A percentile compares a stretch with the other conserved stretches of the same genome.
phyloP scores from a whole-genome alignment of 2,113 vertebrate genomes.

The Nyctibius bracteatus region DNA sequence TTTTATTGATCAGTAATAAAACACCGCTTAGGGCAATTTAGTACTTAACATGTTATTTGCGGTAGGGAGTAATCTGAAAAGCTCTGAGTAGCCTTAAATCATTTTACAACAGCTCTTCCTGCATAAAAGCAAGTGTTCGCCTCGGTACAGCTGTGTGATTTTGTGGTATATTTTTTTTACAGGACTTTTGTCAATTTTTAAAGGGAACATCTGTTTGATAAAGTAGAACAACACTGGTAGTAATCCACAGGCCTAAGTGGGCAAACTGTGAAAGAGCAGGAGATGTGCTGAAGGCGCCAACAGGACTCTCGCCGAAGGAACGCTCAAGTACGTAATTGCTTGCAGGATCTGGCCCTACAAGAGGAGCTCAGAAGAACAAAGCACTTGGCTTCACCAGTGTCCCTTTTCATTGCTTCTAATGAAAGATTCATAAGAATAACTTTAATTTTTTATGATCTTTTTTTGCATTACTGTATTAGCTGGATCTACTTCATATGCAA shows the following conservation, averaged over 20 bases:
- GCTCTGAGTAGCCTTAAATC: conserved; percentile 62
- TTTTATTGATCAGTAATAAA: conserved; percentile 65
- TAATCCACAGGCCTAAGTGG: neutral
- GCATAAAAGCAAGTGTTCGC: conserved; percentile 56
- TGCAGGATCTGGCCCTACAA: conserved; percentile 62
- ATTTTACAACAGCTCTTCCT: conserved; percentile 64
- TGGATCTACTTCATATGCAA: conserved; percentile 64
- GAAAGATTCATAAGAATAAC: conserved; percentile 85
- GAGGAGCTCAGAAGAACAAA: conserved; percentile 73
- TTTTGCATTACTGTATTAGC: conserved; percentile 73
- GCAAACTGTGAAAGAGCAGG: conserved; percentile 3
- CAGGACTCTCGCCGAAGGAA: conserved; percentile 40
- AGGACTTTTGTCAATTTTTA: conserved; percentile 76
- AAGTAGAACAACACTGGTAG: conserved; percentile 59
- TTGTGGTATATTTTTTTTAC: conserved; percentile 9
- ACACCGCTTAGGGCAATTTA: conserved; percentile 40
- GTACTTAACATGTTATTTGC: conserved; percentile 59
- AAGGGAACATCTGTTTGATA: conserved; percentile 75
- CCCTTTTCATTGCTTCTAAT: conserved; percentile 81
- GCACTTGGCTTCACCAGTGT: conserved; percentile 70
- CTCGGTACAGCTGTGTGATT: conserved; percentile 70
- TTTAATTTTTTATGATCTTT: conserved; percentile 84
- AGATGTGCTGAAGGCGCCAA: conserved; percentile 9
- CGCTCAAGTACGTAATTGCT: conserved; percentile 47
- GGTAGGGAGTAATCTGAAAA: conserved; percentile 58